Percentiles rank a stretch among this genome's conserved stretches.
These are phyloP conservation scores for Drosophila kanapiae DNA, from an alignment of 1,140 invertebrate species.

Conservation along the genomic window DNA sequence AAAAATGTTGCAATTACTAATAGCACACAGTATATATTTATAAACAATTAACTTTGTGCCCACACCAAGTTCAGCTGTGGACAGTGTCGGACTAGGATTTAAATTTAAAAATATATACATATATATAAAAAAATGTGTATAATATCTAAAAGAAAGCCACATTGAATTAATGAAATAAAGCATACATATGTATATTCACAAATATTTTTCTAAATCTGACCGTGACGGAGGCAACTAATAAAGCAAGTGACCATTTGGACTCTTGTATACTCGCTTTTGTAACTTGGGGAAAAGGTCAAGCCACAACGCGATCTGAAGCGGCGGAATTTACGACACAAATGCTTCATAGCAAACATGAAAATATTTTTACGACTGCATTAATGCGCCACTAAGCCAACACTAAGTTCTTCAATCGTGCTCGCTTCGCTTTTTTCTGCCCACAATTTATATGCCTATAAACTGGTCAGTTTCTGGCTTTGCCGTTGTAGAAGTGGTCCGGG, in stretches of 20 bases:
- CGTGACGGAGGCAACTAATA: background rate
- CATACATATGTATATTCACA: no score
- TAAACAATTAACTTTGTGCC: slow-evolving; percentile 37
- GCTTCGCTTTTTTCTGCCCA: slow-evolving; percentile 21
- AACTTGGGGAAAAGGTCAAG: slow-evolving; percentile 56
- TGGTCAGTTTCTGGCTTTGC: slow-evolving; percentile 41
- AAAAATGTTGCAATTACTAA: slow-evolving; percentile 80
- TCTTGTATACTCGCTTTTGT: background rate
- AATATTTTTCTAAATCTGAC: background rate
- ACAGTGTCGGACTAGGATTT: background rate
- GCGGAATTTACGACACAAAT: slow-evolving; percentile 69
- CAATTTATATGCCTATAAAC: slow-evolving; percentile 71
- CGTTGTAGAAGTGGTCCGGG: slow-evolving; percentile 24
- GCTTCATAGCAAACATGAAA: slow-evolving; percentile 54
- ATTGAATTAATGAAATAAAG: no score
- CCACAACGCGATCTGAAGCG: slow-evolving; percentile 17
- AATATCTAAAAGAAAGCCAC: no score
- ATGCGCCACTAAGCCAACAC: slow-evolving; percentile 56
- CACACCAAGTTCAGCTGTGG: slow-evolving; percentile 46
- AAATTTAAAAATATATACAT: no score
- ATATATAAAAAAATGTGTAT: no score
- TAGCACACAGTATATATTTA: slow-evolving; percentile 42
- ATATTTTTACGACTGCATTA: slow-evolving; percentile 68
- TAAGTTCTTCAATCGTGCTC: slow-evolving; percentile 47
- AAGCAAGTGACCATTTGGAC: background rate